These are phyloP conservation scores for Helarctos malayanus DNA, from an alignment of 2,797 vertebrate genomes.

Conservation along the genomic window DNA sequence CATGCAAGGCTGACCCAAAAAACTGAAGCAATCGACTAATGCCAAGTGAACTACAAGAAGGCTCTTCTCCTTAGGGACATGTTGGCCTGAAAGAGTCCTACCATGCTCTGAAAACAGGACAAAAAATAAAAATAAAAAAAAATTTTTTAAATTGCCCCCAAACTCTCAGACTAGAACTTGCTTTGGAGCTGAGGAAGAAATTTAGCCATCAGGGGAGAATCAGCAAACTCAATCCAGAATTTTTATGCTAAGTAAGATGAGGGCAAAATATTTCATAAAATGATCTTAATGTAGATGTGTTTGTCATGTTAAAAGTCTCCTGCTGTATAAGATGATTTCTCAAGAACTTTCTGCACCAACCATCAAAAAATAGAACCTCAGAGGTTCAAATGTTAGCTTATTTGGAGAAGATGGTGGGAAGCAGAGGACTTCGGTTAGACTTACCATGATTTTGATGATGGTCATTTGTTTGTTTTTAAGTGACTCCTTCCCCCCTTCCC, in stretches of 20 bases:
- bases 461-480: not conserved
- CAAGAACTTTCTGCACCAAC: not conserved
- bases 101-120: not conserved
- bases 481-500: not conserved
- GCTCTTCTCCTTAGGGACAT: not conserved
- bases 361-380: not conserved
- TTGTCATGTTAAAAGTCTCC: not conserved
- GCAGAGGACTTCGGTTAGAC: not conserved
- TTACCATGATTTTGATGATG: not conserved
- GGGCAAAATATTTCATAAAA: not conserved
- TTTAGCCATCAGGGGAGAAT: not conserved
- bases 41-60: conserved; percentile 1
- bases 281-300: not conserved
- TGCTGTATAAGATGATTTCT: not conserved
- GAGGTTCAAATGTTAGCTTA: not conserved
- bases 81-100: not conserved
- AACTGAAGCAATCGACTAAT: not conserved
- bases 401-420: not conserved
- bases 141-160: not conserved
- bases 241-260: not conserved
- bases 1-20: conserved; percentile 8
- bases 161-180: not conserved
- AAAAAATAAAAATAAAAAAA: not conserved
- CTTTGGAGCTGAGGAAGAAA: not conserved
- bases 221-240: not conserved